A percentile compares a stretch with the other conserved stretches of the same genome.
phyloP scores from a whole-genome alignment of 35 echinoderm and acorn worm species.

The Ptychodera flava region DNA sequence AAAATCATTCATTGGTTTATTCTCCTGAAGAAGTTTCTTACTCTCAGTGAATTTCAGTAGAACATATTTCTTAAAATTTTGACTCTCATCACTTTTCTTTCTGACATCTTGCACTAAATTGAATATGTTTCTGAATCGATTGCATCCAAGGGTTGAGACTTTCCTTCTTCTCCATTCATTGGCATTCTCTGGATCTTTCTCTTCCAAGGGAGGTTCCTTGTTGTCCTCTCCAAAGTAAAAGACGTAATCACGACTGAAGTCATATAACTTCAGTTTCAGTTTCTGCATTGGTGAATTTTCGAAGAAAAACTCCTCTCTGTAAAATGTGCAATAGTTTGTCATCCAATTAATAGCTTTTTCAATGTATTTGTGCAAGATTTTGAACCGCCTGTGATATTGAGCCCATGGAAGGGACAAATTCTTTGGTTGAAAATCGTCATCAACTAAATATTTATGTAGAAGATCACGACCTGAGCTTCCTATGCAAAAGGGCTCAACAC shows the following conservation, averaged over 20 bases:
- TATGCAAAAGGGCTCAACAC: not conserved
- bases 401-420: not conserved
- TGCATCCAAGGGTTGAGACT: not conserved
- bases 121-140: not conserved
- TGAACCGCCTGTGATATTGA: not conserved
- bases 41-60: not conserved
- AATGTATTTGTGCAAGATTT: not conserved
- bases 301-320: not conserved
- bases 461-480: not conserved
- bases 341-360: not conserved
- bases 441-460: not conserved
- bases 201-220: not conserved
- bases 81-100: not conserved
- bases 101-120: not conserved
- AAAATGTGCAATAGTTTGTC: not conserved
- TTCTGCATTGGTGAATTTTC: not conserved
- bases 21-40: not conserved
- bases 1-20: not conserved
- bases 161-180: not conserved
- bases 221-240: not conserved
- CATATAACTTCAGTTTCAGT: not conserved
- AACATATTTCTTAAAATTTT: not conserved
- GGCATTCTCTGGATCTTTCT: not conserved
- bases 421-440: not conserved
- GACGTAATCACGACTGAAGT: not conserved